These are phyloP conservation scores for Ptychodera flava DNA, from an alignment of 35 echinoderm and acorn worm genomes.

Conservation along the genomic window DNA sequence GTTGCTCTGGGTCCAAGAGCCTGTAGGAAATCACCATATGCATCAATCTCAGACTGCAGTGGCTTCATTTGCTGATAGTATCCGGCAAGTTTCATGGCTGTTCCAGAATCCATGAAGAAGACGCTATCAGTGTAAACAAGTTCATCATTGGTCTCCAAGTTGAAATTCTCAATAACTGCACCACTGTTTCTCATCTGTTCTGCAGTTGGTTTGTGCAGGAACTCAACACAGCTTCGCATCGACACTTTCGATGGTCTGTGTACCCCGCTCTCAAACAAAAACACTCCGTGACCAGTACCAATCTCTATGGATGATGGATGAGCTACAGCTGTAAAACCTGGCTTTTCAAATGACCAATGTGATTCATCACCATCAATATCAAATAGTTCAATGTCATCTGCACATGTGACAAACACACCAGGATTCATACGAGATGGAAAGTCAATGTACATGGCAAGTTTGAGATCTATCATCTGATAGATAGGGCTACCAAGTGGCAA, in stretches of 20 bases:
- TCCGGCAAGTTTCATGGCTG: slow-evolving; percentile 44
- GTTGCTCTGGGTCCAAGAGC: slow-evolving; percentile 56
- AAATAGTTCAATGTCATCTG: slow-evolving; percentile 47
- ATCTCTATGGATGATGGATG: slow-evolving; percentile 68
- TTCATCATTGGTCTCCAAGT: slow-evolving; percentile 16
- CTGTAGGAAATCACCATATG: slow-evolving; percentile 87
- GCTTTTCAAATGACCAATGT: slow-evolving; percentile 57
- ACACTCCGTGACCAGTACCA: slow-evolving; percentile 86
- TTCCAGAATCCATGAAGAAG: slow-evolving; percentile 71
- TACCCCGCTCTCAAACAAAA: slow-evolving; percentile 22
- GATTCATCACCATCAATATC: slow-evolving; percentile 36
- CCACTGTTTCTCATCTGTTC: slow-evolving; percentile 45
- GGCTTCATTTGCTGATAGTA: slow-evolving; percentile 62
- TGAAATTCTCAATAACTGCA: slow-evolving; percentile 21
- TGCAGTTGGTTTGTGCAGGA: slow-evolving; percentile 70
- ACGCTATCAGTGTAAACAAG: slow-evolving; percentile 74
- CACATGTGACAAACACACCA: slow-evolving; percentile 73
- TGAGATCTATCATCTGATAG: slow-evolving; percentile 81
- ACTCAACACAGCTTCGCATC: slow-evolving; percentile 53
- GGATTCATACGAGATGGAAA: slow-evolving; percentile 73
- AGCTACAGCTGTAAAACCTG: slow-evolving; percentile 79
- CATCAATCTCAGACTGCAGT: slow-evolving; percentile 78
- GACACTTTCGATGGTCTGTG: slow-evolving; percentile 13
- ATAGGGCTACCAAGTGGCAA: slow-evolving; percentile 77
- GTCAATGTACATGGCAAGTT: slow-evolving; percentile 78